A percentile compares a stretch with the other conserved stretches of the same genome.
Evolutionary conservation across 2,113 vertebrate genomes (phyloP).

Genomic region (Ascaphus truei): DNA sequence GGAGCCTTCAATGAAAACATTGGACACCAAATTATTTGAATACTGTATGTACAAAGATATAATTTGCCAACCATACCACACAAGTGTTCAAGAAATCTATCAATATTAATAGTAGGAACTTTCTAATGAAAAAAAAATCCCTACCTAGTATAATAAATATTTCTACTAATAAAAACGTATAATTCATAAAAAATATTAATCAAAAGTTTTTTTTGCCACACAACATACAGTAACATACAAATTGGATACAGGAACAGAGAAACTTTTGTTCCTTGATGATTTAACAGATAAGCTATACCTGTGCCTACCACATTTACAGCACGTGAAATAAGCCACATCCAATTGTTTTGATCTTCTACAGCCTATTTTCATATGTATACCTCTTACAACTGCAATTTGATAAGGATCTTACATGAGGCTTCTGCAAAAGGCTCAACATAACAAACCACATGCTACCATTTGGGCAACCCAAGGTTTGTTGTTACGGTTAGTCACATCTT

Average conservation of each 20-base stretch:
- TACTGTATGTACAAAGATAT: too few relatives aligned
- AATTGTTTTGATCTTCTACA: conserved; percentile 48
- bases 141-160: too few relatives aligned
- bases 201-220: too few relatives aligned
- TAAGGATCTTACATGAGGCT: conserved; percentile 58
- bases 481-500: conserved; percentile 91
- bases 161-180: too few relatives aligned
- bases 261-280: neutral
- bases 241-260: conserved; percentile 34
- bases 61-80: too few relatives aligned
- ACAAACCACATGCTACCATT: conserved; percentile 73
- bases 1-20: too few relatives aligned
- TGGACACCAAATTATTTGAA: too few relatives aligned
- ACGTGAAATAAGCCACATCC: conserved; percentile 44
- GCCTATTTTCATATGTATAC: conserved; percentile 43
- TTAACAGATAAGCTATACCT: conserved; percentile 41
- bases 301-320: conserved; percentile 49
- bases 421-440: conserved; percentile 63
- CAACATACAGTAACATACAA: too few relatives aligned
- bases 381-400: conserved; percentile 52
- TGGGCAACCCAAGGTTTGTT: conserved; percentile 68
- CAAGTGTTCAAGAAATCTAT: too few relatives aligned
- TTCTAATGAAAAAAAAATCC: too few relatives aligned
- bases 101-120: too few relatives aligned
- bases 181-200: too few relatives aligned